phyloP scores from a whole-genome alignment of 2,113 vertebrate species.

The Prionailurus bengalensis region DNA sequence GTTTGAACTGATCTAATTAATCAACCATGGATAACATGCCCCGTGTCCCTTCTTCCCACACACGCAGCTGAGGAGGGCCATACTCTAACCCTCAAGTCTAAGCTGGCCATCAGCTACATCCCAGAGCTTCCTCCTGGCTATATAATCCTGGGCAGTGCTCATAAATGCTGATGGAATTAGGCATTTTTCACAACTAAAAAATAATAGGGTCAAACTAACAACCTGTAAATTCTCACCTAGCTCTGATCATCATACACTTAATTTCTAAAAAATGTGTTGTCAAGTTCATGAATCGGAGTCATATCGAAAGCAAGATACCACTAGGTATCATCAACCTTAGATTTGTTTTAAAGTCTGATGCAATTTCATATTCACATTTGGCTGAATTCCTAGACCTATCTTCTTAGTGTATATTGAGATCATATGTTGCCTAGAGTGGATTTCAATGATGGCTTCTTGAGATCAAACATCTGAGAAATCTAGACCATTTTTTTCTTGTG shows the following conservation, averaged over 20 bases:
- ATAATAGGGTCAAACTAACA: background rate
- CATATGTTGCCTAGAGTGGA: background rate
- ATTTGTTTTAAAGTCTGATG: background rate
- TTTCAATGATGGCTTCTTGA: background rate
- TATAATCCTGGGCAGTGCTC: background rate
- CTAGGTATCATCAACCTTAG: background rate
- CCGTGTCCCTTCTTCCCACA: background rate
- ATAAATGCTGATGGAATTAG: background rate
- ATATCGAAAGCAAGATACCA: background rate
- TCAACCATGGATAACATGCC: background rate
- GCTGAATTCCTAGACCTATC: background rate
- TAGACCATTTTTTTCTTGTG: background rate
- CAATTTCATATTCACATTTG: background rate
- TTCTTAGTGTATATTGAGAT: background rate
- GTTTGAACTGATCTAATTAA: background rate
- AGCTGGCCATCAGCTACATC: background rate
- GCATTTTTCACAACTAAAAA: background rate
- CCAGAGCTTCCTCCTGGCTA: background rate
- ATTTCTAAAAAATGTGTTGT: background rate
- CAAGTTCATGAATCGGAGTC: background rate
- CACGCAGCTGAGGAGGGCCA: no score
- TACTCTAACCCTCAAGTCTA: background rate
- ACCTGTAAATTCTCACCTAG: background rate
- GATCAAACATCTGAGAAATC: background rate
- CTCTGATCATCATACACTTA: background rate